A percentile compares a stretch with the other conserved stretches of the same genome.
phyloP scores from a whole-genome alignment of 2,113 vertebrate species.

The Pelecanoides urinatrix region DNA sequence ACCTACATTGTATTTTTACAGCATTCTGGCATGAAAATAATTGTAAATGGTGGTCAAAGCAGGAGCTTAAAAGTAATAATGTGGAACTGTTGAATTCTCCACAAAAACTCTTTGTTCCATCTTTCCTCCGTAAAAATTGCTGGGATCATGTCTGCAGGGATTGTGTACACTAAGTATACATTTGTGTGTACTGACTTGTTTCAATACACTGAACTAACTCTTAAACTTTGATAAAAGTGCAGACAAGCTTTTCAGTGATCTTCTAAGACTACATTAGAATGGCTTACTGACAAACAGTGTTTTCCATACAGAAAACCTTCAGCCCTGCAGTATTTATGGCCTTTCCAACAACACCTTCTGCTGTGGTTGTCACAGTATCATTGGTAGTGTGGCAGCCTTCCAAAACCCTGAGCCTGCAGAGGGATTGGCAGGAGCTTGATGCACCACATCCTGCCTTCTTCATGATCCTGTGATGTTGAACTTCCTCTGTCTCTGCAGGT shows the following conservation, averaged over 20 bases:
- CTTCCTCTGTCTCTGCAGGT: not conserved
- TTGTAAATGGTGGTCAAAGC: not conserved
- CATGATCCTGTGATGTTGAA: not conserved
- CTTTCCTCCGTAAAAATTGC: not conserved
- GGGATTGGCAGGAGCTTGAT: not conserved
- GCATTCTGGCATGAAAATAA: not conserved
- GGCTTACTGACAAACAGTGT: not conserved
- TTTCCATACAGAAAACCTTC: not conserved
- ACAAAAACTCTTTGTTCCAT: not conserved
- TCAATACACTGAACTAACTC: not conserved
- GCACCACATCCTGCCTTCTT: not conserved
- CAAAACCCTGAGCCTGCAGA: not conserved
- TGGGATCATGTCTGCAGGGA: not conserved
- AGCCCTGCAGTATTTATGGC: not conserved
- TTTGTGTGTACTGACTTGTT: not conserved
- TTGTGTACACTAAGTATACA: not conserved
- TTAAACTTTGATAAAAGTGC: not conserved
- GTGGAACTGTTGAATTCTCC: not conserved
- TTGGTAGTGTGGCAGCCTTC: not conserved
- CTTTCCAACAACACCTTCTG: not conserved
- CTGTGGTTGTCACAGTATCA: not conserved
- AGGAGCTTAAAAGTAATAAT: not conserved
- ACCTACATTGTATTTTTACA: not conserved
- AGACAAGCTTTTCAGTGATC: not conserved
- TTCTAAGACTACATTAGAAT: not conserved